Percentiles rank a stretch among this genome's conserved stretches.
These are phyloP conservation scores for Macrophya annulata DNA, from an alignment of 2,888 invertebrate genomes.

Conservation along the genomic window DNA sequence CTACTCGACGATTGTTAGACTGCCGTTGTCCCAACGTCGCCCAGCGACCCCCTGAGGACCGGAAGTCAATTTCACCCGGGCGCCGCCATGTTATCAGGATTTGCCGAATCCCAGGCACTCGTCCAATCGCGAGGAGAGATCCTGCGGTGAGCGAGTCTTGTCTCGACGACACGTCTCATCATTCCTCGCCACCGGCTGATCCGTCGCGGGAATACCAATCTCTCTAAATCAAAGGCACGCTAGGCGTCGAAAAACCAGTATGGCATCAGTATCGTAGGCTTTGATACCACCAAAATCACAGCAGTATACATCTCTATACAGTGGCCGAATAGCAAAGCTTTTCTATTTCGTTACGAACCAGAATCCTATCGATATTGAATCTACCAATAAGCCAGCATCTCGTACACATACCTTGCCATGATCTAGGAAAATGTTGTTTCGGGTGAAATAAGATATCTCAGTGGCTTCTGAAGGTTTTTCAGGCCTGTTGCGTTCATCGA, in stretches of 20 bases:
- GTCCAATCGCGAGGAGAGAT: conserved; percentile 53
- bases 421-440: conserved; percentile 22
- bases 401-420: not conserved
- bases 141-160: conserved; percentile 43
- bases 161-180: conserved; percentile 56
- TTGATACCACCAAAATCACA: conserved; percentile 36
- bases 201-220: conserved; percentile 55
- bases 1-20: conserved; percentile 51
- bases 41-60: conserved; percentile 37
- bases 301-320: conserved; percentile 18
- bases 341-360: conserved; percentile 39
- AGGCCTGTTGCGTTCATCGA: not conserved
- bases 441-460: conserved; percentile 8
- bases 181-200: conserved; percentile 56
- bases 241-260: conserved; percentile 42
- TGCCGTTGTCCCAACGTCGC: conserved; percentile 48
- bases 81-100: conserved; percentile 43
- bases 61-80: conserved; percentile 55
- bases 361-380: conserved; percentile 42
- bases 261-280: conserved; percentile 44
- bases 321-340: conserved; percentile 39
- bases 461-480: not conserved
- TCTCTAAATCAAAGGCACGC: conserved; percentile 56
- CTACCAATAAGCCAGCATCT: conserved; percentile 26
- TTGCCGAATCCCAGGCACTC: conserved; percentile 47